Evolutionary conservation across 1,140 invertebrate genomes (phyloP), one percentile per base, ranked within the genome.

Genomic region (Chymomyza costata): DNA sequence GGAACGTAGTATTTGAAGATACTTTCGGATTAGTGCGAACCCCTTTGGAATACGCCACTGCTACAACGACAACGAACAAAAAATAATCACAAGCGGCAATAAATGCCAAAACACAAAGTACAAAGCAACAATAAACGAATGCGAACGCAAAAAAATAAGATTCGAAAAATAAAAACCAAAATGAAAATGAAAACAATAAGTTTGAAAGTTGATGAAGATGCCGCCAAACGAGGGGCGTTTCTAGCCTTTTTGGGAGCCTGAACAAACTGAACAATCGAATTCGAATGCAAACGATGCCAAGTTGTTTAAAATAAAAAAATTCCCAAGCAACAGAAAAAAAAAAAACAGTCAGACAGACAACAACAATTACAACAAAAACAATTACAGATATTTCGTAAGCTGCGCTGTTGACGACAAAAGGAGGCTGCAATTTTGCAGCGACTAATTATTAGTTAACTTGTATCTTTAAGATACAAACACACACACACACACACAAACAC

Each of bases 371-470:
- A 34, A 6, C 32, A 32, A 35, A 37, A 45, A 39, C 32, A 46
- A 40, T 25, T 34, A 18, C 16, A 35, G 34, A 21, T 28, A 80
- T 80, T 80, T 80, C 73, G 67, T 80, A 80, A 80, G 35, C 10
- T 14, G 11, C n/a, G n/a, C 15, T 16, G 35, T 17, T 38, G 14
- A 38, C 35, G 35, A 13, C 10, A 46, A 18, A 34, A 34, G 39
- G 37, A 65, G 57, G 48, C 67, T 78, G 63, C 71, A 78, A 78
- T 71, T 76, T 53, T 54, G 51, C 58, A 61, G 48, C 50, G 35
- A 60, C 74, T 80, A 78, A 80, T 78, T 78, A 78, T 80, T 80
- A 78, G 71, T 78, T 78, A 78, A 78, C 71, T 78, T 80, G 73
- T 80, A 78, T 80, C 73, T 78, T 78, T 67, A 80, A 80, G 64